Conservation (phyloP, 2,113 vertebrate species). For the Bucco capensis region DNA sequence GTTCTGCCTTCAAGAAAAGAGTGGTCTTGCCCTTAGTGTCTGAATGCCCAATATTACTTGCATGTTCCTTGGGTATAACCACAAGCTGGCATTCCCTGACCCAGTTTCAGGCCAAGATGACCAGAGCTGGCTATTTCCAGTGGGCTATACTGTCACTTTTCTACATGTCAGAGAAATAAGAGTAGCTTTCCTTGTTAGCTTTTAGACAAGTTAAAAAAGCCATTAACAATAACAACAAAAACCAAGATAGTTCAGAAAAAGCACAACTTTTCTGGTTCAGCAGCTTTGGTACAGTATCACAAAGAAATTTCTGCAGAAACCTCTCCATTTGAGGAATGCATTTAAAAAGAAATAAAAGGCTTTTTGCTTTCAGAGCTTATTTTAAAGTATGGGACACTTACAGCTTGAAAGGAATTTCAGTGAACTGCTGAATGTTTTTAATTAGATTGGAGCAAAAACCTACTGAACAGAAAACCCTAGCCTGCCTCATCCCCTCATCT, state of each 20-base stretch:
- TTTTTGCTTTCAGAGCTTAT: not conserved
- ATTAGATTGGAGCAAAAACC: slow-evolving; percentile 5
- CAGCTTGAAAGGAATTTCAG: not conserved
- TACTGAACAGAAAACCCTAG: not conserved
- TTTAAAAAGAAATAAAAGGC: not conserved
- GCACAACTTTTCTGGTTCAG: not conserved
- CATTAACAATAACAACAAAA: slow-evolving; percentile 1
- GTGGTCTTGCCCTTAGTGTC: not conserved
- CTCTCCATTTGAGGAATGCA: not conserved
- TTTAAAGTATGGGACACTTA: not conserved
- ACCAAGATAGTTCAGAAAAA: not conserved
- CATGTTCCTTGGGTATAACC: not conserved
- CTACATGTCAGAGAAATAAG: not conserved
- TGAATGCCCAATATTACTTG: not conserved
- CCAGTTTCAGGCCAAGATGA: slow-evolving; percentile 47
- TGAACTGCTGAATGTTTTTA: slow-evolving; percentile 5
- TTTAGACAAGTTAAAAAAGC: not conserved
- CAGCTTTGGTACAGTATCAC: not conserved
- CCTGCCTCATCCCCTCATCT: not conserved
- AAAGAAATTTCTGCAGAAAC: not conserved
- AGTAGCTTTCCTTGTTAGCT: slow-evolving; percentile 25
- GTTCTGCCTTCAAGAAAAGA: not conserved
- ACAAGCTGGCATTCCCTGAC: slow-evolving; percentile 7
- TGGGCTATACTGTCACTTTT: slow-evolving; percentile 35
- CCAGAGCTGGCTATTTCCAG: slow-evolving; percentile 21